phyloP scores from a whole-genome alignment of 35 echinoderm and acorn worm genomes.

The Apostichopus californicus region DNA sequence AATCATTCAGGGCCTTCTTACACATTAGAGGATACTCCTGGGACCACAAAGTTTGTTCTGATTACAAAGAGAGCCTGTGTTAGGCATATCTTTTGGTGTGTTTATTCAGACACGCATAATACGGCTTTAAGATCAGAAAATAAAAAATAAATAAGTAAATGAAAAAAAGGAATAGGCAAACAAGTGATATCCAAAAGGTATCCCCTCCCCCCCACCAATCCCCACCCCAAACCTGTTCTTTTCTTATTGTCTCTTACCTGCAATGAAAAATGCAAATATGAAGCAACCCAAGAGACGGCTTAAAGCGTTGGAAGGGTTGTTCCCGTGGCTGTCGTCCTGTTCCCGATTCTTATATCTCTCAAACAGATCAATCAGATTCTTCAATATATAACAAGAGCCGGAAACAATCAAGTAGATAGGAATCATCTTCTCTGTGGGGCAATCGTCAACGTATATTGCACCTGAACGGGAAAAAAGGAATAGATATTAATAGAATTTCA shows the following conservation, averaged over 20 bases:
- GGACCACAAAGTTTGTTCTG: no score
- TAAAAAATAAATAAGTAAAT: background rate
- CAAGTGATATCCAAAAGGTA: no score
- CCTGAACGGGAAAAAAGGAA: slow-evolving; percentile 47
- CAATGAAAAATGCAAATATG: slow-evolving; percentile 88
- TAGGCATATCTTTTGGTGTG: no score
- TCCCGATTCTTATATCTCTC: background rate
- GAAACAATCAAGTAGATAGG: slow-evolving; percentile 86
- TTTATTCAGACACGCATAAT: no score
- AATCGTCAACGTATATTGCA: slow-evolving; percentile 73
- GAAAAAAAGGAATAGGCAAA: background rate
- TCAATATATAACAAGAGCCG: slow-evolving; percentile 69
- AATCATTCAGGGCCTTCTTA: no score
- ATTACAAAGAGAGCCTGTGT: no score
- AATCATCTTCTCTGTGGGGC: slow-evolving; percentile 66
- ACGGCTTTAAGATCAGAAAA: no score
- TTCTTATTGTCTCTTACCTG: slow-evolving; percentile 59
- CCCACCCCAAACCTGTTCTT: no score
- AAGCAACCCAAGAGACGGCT: slow-evolving; percentile 78
- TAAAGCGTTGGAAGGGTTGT: slow-evolving; percentile 49
- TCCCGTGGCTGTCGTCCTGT: slow-evolving; percentile 32
- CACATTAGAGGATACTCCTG: no score
- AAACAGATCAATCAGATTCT: slow-evolving; percentile 73
- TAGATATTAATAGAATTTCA: background rate
- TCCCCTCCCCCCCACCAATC: no score